phyloP scores from a whole-genome alignment of 2,113 vertebrate species.

The Lophius piscatorius region DNA sequence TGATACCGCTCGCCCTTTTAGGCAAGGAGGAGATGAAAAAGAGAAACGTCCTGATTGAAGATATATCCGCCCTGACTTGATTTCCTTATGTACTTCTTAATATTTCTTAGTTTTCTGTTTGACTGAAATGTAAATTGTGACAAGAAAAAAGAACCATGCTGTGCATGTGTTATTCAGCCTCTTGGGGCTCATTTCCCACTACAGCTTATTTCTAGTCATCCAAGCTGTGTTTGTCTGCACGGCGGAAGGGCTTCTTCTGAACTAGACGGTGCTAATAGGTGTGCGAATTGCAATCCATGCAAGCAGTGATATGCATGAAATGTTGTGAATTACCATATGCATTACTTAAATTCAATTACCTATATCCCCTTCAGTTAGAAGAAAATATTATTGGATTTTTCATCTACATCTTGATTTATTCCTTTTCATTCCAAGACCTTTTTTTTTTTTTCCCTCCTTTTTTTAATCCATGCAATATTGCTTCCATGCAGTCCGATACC shows the following conservation, averaged over 20 bases:
- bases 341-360: slow-evolving; percentile 38
- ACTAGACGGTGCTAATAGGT: not conserved
- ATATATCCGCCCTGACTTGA: slow-evolving; percentile 63
- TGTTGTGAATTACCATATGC: slow-evolving; percentile 9
- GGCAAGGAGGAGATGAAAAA: slow-evolving; percentile 55
- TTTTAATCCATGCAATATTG: slow-evolving; percentile 13
- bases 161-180: slow-evolving; percentile 1
- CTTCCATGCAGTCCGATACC: slow-evolving; percentile 25
- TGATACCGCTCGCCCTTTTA: slow-evolving; percentile 51
- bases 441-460: not conserved
- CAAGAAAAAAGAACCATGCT: slow-evolving; percentile 10
- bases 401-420: slow-evolving; percentile 23
- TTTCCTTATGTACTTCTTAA: slow-evolving; percentile 37
- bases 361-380: slow-evolving; percentile 19
- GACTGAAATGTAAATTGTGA: slow-evolving; percentile 15
- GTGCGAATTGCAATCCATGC: not conserved
- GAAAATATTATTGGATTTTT: slow-evolving; percentile 28
- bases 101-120: not conserved
- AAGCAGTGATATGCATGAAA: slow-evolving; percentile 17
- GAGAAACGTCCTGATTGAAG: slow-evolving; percentile 43
- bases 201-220: slow-evolving; percentile 3
- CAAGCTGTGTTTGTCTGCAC: not conserved
- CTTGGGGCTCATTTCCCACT: not conserved
- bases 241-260: not conserved
- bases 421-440: slow-evolving; percentile 24